Conservation (phyloP, 2,113 vertebrate species). For the Microcebus jonahi region DNA sequence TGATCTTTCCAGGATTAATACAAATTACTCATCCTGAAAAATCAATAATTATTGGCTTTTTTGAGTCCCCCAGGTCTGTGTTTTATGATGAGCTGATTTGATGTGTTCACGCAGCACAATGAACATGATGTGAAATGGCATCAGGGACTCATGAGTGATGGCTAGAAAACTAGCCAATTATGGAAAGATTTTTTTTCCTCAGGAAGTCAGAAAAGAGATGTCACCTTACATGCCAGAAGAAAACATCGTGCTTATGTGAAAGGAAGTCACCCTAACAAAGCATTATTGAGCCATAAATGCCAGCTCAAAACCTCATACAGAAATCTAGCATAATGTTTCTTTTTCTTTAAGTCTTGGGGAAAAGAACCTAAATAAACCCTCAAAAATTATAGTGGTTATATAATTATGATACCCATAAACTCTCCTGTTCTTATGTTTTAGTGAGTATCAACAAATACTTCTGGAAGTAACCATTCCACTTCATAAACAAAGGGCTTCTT, state of each 20-base stretch:
- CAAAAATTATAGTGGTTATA: background rate
- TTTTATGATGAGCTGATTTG: constrained; percentile 59
- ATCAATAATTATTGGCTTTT: constrained; percentile 67
- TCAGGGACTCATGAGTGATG: background rate
- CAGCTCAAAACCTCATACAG: background rate
- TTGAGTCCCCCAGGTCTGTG: background rate
- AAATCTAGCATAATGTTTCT: background rate
- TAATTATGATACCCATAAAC: background rate
- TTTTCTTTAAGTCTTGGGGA: background rate
- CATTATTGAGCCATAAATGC: background rate
- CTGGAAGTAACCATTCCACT: background rate
- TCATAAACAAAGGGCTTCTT: background rate
- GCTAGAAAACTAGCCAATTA: background rate
- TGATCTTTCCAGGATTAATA: constrained; percentile 53
- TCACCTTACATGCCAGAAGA: background rate
- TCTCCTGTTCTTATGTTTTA: background rate
- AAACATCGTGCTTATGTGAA: constrained; percentile 18
- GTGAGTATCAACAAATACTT: background rate
- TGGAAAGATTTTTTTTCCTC: background rate
- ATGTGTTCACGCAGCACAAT: background rate
- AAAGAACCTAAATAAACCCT: background rate
- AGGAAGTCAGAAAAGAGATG: constrained; percentile 38
- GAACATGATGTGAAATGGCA: constrained; percentile 20
- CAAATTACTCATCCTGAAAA: constrained; percentile 46
- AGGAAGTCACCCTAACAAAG: constrained; percentile 23